Conservation (phyloP, 2,888 invertebrate genomes). For the Frankliniella fusca region DNA sequence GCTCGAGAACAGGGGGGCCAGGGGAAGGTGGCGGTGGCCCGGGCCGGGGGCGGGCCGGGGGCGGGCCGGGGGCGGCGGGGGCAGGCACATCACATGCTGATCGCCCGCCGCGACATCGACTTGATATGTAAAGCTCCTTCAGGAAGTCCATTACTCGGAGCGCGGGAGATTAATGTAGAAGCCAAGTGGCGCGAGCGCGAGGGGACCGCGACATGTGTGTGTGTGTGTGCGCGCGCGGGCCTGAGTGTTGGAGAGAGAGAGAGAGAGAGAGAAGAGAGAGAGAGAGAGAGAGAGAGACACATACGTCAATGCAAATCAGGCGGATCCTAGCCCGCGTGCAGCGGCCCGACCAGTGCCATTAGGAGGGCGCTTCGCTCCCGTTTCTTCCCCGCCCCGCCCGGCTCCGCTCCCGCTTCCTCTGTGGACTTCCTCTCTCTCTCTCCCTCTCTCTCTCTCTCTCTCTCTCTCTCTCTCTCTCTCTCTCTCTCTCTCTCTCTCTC, state of each 20-base stretch:
- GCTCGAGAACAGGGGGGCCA: not conserved
- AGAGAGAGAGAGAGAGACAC: not conserved
- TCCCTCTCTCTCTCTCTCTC: too few species aligned
- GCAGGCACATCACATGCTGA: not conserved
- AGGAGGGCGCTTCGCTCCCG: not conserved
- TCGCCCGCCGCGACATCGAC: slow-evolving; percentile 7
- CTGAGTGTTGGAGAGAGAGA: not conserved
- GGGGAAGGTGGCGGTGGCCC: not conserved
- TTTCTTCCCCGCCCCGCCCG: not conserved
- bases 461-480: too few species aligned
- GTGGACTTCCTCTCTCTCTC: too few species aligned
- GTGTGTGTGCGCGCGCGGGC: not conserved
- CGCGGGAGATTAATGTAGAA: slow-evolving; percentile 21
- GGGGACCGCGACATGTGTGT: not conserved
- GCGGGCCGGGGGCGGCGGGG: not conserved
- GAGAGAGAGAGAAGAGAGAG: not conserved
- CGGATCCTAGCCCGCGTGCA: not conserved
- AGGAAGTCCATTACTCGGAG: slow-evolving; percentile 26
- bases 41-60: not conserved
- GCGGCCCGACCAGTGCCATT: not conserved
- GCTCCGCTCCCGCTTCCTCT: too few species aligned
- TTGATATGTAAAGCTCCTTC: slow-evolving; percentile 22
- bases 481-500: too few species aligned
- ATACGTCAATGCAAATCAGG: slow-evolving; percentile 22
- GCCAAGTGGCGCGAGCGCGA: not conserved